These are phyloP conservation scores for Actias luna DNA, from an alignment of 2,888 invertebrate species.

Conservation along the genomic window DNA sequence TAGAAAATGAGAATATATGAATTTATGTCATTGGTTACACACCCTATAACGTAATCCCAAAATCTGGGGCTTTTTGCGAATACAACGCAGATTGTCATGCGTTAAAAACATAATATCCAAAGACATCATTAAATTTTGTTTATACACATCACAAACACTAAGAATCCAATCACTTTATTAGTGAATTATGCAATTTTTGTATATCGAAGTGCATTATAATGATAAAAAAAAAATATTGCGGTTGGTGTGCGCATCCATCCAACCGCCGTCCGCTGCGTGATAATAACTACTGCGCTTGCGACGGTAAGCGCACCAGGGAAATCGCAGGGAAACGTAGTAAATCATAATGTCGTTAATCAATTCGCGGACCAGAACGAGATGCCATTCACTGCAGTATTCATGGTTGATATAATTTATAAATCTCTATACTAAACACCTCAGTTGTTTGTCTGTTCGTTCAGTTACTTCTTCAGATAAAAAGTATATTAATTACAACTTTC, in stretches of 20 bases:
- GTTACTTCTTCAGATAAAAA: not conserved
- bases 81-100: conserved; percentile 74
- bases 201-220: conserved; percentile 79
- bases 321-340: conserved; percentile 66
- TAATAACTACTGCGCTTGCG: conserved; percentile 40
- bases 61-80: conserved; percentile 73
- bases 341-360: conserved; percentile 47
- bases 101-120: conserved; percentile 80
- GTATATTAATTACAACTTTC: too few relatives aligned
- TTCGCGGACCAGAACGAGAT: conserved; percentile 56
- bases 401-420: not conserved
- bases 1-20: not conserved
- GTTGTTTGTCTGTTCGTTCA: not conserved
- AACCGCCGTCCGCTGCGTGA: conserved; percentile 57
- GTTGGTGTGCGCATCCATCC: conserved; percentile 49
- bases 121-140: conserved; percentile 54
- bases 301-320: conserved; percentile 53
- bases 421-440: not conserved
- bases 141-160: conserved; percentile 39
- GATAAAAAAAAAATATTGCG: conserved; percentile 34
- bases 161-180: conserved; percentile 45
- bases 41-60: conserved; percentile 77
- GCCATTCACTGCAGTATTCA: conserved; percentile 26
- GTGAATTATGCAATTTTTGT: conserved; percentile 48
- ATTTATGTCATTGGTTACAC: conserved; percentile 32